Percentiles rank a stretch among this genome's conserved stretches.
These are phyloP conservation scores for Epinephelus lanceolatus DNA, from an alignment of 2,113 vertebrate species.

Conservation along the genomic window DNA sequence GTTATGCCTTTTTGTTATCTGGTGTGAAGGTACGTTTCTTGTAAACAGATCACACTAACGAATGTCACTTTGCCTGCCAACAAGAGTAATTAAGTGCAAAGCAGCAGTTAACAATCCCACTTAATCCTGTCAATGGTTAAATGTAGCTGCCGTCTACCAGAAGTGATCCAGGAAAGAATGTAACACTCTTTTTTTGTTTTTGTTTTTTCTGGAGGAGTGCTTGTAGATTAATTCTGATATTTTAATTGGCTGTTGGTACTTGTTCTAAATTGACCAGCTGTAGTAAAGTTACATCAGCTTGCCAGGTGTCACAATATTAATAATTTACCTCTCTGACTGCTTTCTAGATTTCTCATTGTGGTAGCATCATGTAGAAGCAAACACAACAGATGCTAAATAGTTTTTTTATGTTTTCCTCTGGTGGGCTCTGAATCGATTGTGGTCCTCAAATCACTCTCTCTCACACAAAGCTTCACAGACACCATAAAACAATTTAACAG, in stretches of 20 bases:
- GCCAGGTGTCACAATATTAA: no score
- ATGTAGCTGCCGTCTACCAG: constrained; percentile 1
- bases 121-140: constrained; percentile 36
- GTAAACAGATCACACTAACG: background rate
- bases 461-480: constrained; percentile 31
- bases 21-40: background rate
- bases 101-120: constrained; percentile 15
- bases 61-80: constrained; percentile 12
- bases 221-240: background rate
- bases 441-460: background rate
- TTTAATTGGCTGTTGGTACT: background rate
- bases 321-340: background rate
- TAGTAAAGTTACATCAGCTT: background rate
- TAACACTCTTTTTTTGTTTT: background rate
- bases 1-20: background rate
- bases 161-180: background rate
- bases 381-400: background rate
- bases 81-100: constrained; percentile 22
- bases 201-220: background rate
- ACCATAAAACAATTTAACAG: constrained; percentile 34
- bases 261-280: background rate
- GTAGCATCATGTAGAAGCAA: background rate
- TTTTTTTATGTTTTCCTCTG: background rate
- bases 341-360: background rate
- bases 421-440: background rate